Evolutionary conservation across 2,888 invertebrate species (phyloP).

Genomic region (Habrosyne pyritoides): DNA sequence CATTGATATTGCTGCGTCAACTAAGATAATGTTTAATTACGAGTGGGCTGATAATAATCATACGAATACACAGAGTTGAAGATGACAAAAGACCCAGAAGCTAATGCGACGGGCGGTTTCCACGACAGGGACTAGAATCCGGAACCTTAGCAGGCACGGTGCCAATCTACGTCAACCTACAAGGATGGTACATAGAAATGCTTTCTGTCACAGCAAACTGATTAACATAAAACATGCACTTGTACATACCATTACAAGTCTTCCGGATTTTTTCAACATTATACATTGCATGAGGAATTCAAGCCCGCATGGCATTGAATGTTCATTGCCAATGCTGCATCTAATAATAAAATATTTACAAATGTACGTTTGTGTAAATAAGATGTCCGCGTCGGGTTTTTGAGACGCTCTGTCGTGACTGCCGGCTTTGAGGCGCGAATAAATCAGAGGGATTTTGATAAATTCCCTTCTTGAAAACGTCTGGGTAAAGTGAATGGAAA

Average conservation of each 20-base stretch:
- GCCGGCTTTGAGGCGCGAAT: neutral
- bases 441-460: neutral
- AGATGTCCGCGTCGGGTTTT: constrained; percentile 5
- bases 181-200: constrained; percentile 72
- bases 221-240: constrained; percentile 74
- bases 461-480: neutral
- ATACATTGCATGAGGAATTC: constrained; percentile 46
- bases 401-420: neutral
- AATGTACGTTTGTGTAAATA: constrained; percentile 16
- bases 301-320: constrained; percentile 58
- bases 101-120: neutral
- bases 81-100: neutral
- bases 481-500: neutral
- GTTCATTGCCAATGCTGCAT: constrained; percentile 46
- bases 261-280: constrained; percentile 68
- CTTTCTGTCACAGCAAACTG: constrained; percentile 68
- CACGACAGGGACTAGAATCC: constrained; percentile 24
- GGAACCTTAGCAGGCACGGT: constrained; percentile 38
- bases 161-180: constrained; percentile 37
- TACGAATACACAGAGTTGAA: neutral
- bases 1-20: neutral
- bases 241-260: constrained; percentile 44
- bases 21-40: neutral
- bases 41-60: constrained; percentile 1
- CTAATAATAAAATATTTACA: constrained; percentile 30